These are phyloP conservation scores for Paradoxurus hermaphroditus DNA, from an alignment of 2,113 vertebrate genomes.

Conservation along the genomic window DNA sequence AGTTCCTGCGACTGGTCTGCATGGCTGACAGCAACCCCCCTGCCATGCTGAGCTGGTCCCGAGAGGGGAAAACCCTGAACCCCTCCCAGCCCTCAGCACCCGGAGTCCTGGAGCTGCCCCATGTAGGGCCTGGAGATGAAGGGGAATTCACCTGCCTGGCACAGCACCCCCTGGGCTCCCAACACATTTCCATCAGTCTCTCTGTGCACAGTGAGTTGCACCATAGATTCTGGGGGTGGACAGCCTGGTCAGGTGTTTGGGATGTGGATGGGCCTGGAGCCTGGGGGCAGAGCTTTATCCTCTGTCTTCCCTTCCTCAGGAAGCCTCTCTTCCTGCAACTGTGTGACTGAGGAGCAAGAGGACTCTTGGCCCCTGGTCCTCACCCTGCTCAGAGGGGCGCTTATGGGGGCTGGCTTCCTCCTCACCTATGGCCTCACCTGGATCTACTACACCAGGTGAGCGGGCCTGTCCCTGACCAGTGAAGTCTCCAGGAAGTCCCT, in stretches of 20 bases:
- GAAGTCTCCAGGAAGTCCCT: not conserved
- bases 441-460: constrained; percentile 44
- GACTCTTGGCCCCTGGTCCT: constrained; percentile 29
- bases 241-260: not conserved
- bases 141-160: not conserved
- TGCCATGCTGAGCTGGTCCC: not conserved
- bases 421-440: constrained; percentile 47
- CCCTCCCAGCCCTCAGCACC: not conserved
- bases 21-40: not conserved
- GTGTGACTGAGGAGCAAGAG: not conserved
- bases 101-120: not conserved
- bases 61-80: not conserved
- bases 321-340: not conserved
- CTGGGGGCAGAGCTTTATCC: accelerated
- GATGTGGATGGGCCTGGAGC: not conserved
- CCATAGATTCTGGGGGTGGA: accelerated
- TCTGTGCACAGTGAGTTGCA: not conserved
- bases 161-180: not conserved
- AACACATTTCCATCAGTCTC: not conserved
- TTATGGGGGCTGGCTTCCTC: constrained; percentile 48
- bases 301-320: not conserved
- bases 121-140: accelerated
- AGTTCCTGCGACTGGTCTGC: not conserved
- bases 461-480: too few relatives aligned
- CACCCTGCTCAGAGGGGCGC: constrained; percentile 23